Percentiles rank a stretch among this genome's conserved stretches.
These are phyloP conservation scores for Cheilinus undulatus DNA, from an alignment of 2,113 vertebrate genomes.

Conservation along the genomic window DNA sequence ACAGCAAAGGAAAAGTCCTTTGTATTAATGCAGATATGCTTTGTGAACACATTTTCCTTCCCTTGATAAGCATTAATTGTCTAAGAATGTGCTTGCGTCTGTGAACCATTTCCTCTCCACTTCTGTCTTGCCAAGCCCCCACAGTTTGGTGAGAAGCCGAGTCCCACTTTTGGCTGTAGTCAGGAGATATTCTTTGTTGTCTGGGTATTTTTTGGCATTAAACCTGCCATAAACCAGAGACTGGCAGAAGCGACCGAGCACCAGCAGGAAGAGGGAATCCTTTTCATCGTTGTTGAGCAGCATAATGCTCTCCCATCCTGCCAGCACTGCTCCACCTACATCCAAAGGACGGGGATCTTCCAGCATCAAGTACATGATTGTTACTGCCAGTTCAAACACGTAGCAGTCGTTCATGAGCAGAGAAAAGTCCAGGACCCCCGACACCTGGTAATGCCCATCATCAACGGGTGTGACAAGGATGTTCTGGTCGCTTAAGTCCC, in stretches of 20 bases:
- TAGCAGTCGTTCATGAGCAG: conserved; percentile 86
- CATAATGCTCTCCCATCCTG: conserved; percentile 87
- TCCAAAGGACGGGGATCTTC: conserved; percentile 80
- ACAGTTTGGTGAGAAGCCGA: conserved; percentile 75
- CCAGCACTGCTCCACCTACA: conserved; percentile 85
- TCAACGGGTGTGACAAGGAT: conserved; percentile 77
- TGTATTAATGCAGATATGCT: background rate
- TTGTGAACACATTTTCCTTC: background rate
- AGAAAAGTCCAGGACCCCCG: conserved; percentile 87
- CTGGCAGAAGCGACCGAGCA: conserved; percentile 84
- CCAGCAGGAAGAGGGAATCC: conserved; percentile 83
- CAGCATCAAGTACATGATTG: conserved; percentile 90
- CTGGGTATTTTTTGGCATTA: conserved; percentile 75
- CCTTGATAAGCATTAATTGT: background rate
- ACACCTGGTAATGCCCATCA: conserved; percentile 72
- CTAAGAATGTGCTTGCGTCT: conserved; percentile 6
- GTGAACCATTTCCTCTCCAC: conserved; percentile 85
- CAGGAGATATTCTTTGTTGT: conserved; percentile 87
- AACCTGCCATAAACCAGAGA: conserved; percentile 83
- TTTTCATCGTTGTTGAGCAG: conserved; percentile 79
- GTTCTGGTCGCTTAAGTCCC: conserved; percentile 88
- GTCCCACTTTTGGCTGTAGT: conserved; percentile 78
- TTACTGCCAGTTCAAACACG: conserved; percentile 85
- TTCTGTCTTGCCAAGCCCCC: conserved; percentile 79
- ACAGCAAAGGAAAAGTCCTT: background rate